Conservation (phyloP, 1,140 invertebrate species). For the Eufriesea mexicana region DNA sequence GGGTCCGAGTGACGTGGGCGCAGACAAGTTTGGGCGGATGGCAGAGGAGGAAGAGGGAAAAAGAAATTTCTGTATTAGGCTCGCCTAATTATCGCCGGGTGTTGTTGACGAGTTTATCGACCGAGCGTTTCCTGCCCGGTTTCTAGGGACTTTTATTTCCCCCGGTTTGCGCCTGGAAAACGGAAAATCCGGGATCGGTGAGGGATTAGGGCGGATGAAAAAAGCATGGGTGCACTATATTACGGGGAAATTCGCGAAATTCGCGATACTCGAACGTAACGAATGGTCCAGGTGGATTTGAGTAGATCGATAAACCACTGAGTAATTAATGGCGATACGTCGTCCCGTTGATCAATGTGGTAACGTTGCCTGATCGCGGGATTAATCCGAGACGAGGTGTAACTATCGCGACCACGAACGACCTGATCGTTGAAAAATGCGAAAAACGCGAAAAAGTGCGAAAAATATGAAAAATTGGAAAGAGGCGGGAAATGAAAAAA, state of each 20-base stretch:
- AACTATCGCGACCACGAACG: background rate
- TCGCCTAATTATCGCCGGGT: background rate
- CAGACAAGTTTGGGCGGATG: background rate
- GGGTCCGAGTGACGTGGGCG: background rate
- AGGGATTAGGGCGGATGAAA: too few species aligned
- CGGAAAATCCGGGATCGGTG: too few species aligned
- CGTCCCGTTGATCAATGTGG: background rate
- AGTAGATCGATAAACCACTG: background rate
- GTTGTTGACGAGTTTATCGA: background rate
- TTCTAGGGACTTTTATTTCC: background rate
- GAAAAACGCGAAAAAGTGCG: too few species aligned
- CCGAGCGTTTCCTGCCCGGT: background rate
- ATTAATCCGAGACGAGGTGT: background rate
- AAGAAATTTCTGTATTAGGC: background rate
- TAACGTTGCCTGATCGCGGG: background rate
- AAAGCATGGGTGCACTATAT: too few species aligned
- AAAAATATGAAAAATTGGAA: too few species aligned
- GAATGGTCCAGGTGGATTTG: too few species aligned
- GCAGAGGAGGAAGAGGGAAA: too few species aligned
- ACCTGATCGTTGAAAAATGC: too few species aligned
- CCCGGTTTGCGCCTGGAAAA: background rate
- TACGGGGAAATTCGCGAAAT: too few species aligned
- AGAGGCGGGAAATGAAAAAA: too few species aligned
- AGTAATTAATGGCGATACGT: background rate
- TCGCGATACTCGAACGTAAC: too few species aligned